Conservation (phyloP, 2,888 invertebrate genomes). For the Acronicta aceris region DNA sequence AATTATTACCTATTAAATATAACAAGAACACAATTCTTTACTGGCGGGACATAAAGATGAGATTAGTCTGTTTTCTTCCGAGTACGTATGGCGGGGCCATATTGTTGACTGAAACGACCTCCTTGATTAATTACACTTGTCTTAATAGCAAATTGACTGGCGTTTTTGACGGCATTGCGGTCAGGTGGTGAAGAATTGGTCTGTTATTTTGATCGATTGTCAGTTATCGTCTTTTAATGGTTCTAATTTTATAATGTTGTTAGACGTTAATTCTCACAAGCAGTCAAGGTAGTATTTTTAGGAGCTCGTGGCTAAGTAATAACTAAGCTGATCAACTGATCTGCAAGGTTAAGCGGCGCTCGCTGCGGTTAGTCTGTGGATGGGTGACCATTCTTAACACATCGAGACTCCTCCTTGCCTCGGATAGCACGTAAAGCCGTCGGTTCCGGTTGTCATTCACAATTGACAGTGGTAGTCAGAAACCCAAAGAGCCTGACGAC, state of each 20-base stretch:
- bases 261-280: background rate
- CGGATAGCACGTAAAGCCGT: too few species aligned
- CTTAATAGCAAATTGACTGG: conserved; percentile 58
- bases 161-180: conserved; percentile 32
- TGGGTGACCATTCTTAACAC: too few species aligned
- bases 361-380: too few species aligned
- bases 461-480: too few species aligned
- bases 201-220: conserved; percentile 34
- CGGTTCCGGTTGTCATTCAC: too few species aligned
- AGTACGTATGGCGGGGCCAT: conserved; percentile 47
- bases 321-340: too few species aligned
- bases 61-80: conserved; percentile 56
- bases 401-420: too few species aligned
- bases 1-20: conserved; percentile 82
- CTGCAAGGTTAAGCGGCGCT: too few species aligned
- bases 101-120: conserved; percentile 52
- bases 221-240: background rate
- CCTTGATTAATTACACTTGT: conserved; percentile 68
- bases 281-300: too few species aligned
- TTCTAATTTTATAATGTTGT: background rate
- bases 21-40: conserved; percentile 82
- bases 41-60: conserved; percentile 67
- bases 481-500: too few species aligned
- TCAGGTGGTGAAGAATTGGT: conserved; percentile 33
- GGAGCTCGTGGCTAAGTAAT: too few species aligned